Percentiles rank a stretch among this genome's conserved stretches.
These are phyloP conservation scores for Microcebus jonahi DNA, from an alignment of 2,113 vertebrate species.

Conservation along the genomic window DNA sequence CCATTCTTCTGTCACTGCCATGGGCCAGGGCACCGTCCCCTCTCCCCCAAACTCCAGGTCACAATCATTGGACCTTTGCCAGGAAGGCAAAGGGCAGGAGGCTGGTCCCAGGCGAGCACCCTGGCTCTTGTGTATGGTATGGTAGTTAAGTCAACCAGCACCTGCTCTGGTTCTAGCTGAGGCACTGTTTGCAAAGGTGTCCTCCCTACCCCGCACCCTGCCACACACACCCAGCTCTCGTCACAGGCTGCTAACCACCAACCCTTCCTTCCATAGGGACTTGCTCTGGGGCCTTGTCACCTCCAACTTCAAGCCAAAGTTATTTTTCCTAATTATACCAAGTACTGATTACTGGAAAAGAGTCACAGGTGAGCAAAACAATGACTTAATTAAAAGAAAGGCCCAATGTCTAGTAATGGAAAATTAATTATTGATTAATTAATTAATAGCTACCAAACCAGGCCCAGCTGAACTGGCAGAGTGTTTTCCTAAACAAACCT, in stretches of 20 bases:
- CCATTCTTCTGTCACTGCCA: background rate
- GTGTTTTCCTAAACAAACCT: background rate
- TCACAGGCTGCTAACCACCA: background rate
- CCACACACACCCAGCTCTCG: background rate
- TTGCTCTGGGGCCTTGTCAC: background rate
- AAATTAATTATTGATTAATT: conserved; percentile 40
- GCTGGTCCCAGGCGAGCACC: no score
- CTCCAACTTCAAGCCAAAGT: conserved; percentile 22
- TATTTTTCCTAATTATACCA: conserved; percentile 27
- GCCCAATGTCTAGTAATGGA: background rate
- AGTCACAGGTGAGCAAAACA: conserved; percentile 29
- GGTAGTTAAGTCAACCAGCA: background rate
- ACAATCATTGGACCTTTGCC: background rate
- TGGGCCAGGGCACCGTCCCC: background rate
- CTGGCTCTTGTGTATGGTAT: background rate
- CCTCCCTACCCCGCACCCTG: background rate
- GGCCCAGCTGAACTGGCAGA: background rate
- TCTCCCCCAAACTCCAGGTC: background rate
- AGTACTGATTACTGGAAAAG: background rate
- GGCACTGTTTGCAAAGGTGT: background rate
- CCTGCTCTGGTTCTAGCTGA: background rate
- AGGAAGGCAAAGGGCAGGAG: background rate
- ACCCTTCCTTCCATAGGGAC: background rate
- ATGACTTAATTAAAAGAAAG: conserved; percentile 31
- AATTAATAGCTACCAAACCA: background rate